These are phyloP conservation scores for Atractosteus spatula DNA, from an alignment of 2,113 vertebrate genomes.

Conservation along the genomic window DNA sequence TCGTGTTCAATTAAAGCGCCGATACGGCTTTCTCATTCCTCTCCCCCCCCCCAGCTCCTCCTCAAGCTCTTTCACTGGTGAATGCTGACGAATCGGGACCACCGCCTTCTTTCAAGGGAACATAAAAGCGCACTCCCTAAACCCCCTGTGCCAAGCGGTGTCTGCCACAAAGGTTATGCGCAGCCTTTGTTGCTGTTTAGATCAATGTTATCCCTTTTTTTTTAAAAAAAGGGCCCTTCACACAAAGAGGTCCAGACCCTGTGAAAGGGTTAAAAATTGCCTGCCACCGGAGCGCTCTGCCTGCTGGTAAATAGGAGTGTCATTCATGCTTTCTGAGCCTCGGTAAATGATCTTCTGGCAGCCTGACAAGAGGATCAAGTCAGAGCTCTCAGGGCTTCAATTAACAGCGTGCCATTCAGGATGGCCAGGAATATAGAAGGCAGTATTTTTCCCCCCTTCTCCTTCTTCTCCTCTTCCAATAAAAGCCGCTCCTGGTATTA, in stretches of 20 bases:
- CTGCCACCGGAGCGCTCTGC: neutral
- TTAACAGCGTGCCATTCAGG: neutral
- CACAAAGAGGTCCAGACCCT: neutral
- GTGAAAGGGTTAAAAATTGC: slow-evolving; percentile 1
- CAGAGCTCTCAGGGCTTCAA: neutral
- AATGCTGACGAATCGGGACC: neutral
- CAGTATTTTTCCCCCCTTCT: neutral
- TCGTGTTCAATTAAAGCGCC: neutral
- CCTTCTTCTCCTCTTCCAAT: neutral
- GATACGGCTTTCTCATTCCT: neutral
- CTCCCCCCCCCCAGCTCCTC: neutral
- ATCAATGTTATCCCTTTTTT: neutral
- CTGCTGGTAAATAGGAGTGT: slow-evolving; percentile 5
- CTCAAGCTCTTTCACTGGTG: neutral
- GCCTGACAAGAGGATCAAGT: slow-evolving; percentile 1
- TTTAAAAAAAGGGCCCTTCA: neutral
- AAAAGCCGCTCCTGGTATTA: neutral
- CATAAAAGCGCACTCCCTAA: neutral
- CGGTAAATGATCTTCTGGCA: slow-evolving; percentile 1
- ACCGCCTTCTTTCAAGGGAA: neutral
- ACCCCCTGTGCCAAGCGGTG: neutral
- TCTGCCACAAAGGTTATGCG: neutral
- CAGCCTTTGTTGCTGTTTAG: neutral
- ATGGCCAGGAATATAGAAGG: neutral
- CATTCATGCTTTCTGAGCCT: neutral